phyloP scores from a whole-genome alignment of 2,888 invertebrate species.

The Meteorus cinctellus region DNA sequence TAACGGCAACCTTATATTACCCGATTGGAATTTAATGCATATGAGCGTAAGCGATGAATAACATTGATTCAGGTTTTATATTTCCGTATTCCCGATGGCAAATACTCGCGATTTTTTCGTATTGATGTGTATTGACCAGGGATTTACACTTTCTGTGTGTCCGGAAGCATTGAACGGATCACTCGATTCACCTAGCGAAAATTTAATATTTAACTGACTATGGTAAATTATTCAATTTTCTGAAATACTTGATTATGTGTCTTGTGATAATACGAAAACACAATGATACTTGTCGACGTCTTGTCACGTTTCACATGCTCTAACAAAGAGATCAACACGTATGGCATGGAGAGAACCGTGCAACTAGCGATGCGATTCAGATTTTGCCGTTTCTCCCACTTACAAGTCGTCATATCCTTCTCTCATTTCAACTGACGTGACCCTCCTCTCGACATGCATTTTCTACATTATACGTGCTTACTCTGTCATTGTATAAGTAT shows the following conservation, averaged over 20 bases:
- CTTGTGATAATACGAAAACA: background rate
- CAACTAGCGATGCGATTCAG: conserved; percentile 9
- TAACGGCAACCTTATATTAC: conserved; percentile 5
- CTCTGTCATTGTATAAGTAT: background rate
- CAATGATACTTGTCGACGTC: background rate
- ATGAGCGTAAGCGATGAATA: background rate
- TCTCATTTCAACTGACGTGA: background rate
- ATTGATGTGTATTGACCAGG: background rate
- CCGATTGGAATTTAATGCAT: conserved; percentile 2
- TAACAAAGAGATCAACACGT: background rate
- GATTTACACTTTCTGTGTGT: background rate
- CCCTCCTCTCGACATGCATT: conserved; percentile 3
- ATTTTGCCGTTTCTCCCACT: conserved; percentile 28
- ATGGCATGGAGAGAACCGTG: conserved; percentile 1
- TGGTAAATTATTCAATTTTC: background rate
- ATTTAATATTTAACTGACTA: background rate
- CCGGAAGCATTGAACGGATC: background rate
- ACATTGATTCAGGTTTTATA: conserved; percentile 9
- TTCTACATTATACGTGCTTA: background rate
- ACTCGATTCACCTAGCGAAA: background rate
- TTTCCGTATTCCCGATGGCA: conserved; percentile 4
- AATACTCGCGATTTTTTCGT: background rate
- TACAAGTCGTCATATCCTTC: background rate
- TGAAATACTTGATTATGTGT: background rate
- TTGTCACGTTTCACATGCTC: conserved; percentile 13